Conservation (phyloP, 2,797 vertebrate genomes). For the Aselliscus stoliczkanus region DNA sequence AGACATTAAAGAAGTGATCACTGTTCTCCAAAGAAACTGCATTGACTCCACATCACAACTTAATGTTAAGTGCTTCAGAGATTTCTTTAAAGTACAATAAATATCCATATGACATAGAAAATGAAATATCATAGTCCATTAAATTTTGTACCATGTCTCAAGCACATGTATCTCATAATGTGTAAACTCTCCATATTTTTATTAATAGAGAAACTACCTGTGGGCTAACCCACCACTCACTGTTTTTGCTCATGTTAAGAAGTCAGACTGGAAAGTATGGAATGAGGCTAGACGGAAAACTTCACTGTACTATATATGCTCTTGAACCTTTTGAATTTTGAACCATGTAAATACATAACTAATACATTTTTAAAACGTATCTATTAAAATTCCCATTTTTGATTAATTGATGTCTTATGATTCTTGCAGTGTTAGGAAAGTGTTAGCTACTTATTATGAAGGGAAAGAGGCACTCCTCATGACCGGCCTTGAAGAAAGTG, state of each 20-base stretch:
- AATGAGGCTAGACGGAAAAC: not conserved
- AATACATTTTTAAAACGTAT: not conserved
- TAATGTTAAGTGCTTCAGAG: not conserved
- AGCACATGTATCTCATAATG: not conserved
- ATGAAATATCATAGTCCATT: not conserved
- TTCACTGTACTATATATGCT: not conserved
- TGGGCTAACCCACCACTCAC: not conserved
- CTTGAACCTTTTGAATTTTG: not conserved
- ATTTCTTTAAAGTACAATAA: not conserved
- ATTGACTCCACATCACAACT: not conserved
- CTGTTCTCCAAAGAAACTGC: not conserved
- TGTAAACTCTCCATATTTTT: not conserved
- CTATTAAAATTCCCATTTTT: not conserved
- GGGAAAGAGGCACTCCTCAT: not conserved
- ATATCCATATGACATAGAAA: not conserved
- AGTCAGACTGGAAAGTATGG: not conserved
- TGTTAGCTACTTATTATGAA: not conserved
- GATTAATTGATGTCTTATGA: not conserved
- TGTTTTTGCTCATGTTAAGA: not conserved
- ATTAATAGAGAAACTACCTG: not conserved
- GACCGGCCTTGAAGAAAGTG: not conserved
- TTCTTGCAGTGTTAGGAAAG: not conserved
- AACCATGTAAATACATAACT: not conserved
- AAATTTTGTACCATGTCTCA: not conserved
- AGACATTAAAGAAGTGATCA: not conserved